Evolutionary conservation across 1,140 invertebrate species (phyloP).

Genomic region (Dendrolimus punctatus): DNA sequence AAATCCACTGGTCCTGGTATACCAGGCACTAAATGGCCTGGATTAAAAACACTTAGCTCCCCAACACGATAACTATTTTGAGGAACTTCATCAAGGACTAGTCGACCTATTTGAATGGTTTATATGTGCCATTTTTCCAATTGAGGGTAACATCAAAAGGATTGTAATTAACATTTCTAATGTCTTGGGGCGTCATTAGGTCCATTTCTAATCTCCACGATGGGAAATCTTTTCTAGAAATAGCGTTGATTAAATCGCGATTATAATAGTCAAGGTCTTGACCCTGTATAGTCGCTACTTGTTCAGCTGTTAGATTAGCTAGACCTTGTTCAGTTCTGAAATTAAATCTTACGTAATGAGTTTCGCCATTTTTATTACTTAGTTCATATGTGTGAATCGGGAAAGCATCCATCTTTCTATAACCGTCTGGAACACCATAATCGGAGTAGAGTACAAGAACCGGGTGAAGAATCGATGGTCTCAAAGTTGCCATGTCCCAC

Average conservation of each 20-base stretch:
- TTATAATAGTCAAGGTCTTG: slow-evolving; percentile 35
- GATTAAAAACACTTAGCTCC: slow-evolving; percentile 89
- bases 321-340: slow-evolving; percentile 81
- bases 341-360: slow-evolving; percentile 83
- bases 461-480: slow-evolving; percentile 86
- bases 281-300: slow-evolving; percentile 20
- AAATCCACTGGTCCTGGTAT: slow-evolving; percentile 88
- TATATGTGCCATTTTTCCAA: slow-evolving; percentile 88
- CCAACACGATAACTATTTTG: slow-evolving; percentile 87
- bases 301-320: slow-evolving; percentile 68
- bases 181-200: slow-evolving; percentile 67
- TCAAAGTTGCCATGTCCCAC: slow-evolving; percentile 89
- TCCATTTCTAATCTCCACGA: slow-evolving; percentile 78
- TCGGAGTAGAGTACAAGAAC: slow-evolving; percentile 87
- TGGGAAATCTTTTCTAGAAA: slow-evolving; percentile 73
- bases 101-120: slow-evolving; percentile 85
- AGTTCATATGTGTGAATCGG: slow-evolving; percentile 81
- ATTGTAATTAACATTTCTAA: slow-evolving; percentile 68
- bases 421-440: slow-evolving; percentile 90
- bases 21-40: slow-evolving; percentile 86
- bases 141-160: slow-evolving; percentile 81
- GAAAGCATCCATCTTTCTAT: slow-evolving; percentile 77
- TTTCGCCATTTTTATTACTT: slow-evolving; percentile 73
- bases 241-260: slow-evolving; percentile 41
- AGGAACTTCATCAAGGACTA: slow-evolving; percentile 87